Base-by-base conservation (phyloP, 2,888 invertebrate genomes). In the Chouioia cunea region DNA sequence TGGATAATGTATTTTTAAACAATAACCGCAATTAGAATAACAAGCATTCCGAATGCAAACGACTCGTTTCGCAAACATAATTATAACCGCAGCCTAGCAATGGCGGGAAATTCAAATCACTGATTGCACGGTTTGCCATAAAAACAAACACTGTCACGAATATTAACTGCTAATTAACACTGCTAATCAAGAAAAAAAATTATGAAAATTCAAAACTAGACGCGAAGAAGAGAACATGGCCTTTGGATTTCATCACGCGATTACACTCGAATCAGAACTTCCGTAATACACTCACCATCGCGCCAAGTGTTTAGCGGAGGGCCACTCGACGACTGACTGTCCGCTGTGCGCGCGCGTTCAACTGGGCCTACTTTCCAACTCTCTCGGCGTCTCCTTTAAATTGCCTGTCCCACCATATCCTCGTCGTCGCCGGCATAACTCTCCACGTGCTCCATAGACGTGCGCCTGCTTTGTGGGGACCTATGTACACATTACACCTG, bases 301-400 rank as follows among this genome's bases (percentile, higher is more conserved):
- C 78, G 77, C 72, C 75, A 76, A 80, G 79, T 82, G 36, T 36
- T 36, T 81, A 81, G 82, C 80, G 79, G 77, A 78, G 79, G 82
- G 79, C 81, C 79, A 80, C 83, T 81, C 83, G 79, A 81, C 80
- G 80, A 84, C 83, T 82, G 82, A 85, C 83, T 84, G 83, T 79
- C 76, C 79, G 79, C 83, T 3, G 18, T 15, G 78, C 78, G 74
- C 68, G 81, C 82, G 77, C 82, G 83, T 83, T 84, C 77, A 83
- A 82, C 81, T 82, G 82, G 82, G 77, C 83, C 85, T 84, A 85
- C 85, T 85, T 85, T 85, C 85, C 77, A 83, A 83, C 83, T 83
- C 83, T 84, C 84, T 83, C 83, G 82, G 78, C 80, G 78, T 80
- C 78, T 82, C 75, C 48, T 59, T 59, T 63, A 63, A 62, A 56